Base-by-base conservation (phyloP, 2,888 invertebrate genomes). In the Azorinus chamasolen region DNA sequence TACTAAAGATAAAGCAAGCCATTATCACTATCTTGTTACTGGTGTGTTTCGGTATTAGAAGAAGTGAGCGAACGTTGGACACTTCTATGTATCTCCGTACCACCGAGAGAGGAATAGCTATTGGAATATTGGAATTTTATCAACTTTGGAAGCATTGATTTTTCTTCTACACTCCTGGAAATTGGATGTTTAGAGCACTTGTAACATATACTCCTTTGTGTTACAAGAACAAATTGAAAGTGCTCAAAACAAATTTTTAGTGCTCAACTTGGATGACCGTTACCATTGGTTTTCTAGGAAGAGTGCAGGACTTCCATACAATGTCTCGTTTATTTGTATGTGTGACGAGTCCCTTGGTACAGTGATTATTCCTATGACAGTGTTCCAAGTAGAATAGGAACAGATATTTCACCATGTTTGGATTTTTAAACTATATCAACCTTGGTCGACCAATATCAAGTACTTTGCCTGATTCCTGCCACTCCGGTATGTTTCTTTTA, bases 401-500 rank as follows among this genome's bases (percentile, higher is more conserved):
- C 20, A 27, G 51, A 50, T 53, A n/a, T 32, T 32, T 32, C 27
- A 61, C 10, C 8, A 83, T 83, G 83, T 83, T 83, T 79, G 83
- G 83, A 74, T 83, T 83, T 72, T 63, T 83, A 24, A 83, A 83
- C 59, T 79, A 83, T 58, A 79, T 83, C 61, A 83, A 77, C 27
- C 59, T 83, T 18, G 74, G 76, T 2, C 61, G 79, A 24, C 79
- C 83, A 18, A 46, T 79, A 8, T 57, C 20, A 43, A 61, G 68
- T 24, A 68, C 72, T 2, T 61, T 76, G n/a, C 50, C 45, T 55
- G 76, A 73, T 32, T 50, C 61, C 16, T 61, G 61, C 32, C 32
- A 32, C n/a, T n/a, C n/a, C n/a, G n/a, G n/a, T n/a, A n/a, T n/a
- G n/a, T n/a, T n/a, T n/a, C n/a, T n/a, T n/a, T n/a, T n/a, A n/a